Evolutionary conservation across 2,113 vertebrate species (phyloP).

Genomic region (Reinhardtius hippoglossoides): DNA sequence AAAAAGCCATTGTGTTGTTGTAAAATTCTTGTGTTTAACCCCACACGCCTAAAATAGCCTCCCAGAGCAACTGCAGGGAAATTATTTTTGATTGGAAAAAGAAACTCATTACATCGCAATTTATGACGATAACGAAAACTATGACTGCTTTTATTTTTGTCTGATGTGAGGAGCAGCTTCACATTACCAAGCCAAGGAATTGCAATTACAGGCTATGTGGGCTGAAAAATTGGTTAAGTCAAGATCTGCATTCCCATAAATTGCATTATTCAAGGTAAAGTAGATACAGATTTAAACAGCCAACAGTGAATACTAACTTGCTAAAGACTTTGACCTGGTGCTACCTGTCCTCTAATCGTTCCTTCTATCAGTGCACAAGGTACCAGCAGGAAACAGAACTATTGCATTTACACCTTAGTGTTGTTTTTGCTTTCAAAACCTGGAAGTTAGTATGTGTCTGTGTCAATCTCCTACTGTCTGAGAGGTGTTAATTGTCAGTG

Average conservation of each 20-base stretch:
- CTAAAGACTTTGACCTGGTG: constrained; percentile 26
- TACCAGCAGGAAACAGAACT: background rate
- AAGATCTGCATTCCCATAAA: constrained; percentile 38
- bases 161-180: constrained; percentile 5
- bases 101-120: background rate
- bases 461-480: background rate
- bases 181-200: background rate
- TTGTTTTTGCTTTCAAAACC: background rate
- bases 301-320: constrained; percentile 16
- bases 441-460: no score
- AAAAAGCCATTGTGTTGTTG: no score
- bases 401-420: background rate
- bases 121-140: background rate
- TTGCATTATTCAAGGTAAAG: constrained; percentile 30
- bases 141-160: background rate
- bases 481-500: background rate
- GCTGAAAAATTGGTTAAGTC: constrained; percentile 44
- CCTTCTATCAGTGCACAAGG: background rate
- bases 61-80: background rate
- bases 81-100: background rate
- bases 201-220: constrained; percentile 34
- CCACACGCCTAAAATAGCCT: no score
- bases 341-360: background rate
- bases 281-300: background rate
- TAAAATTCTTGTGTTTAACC: no score